Evolutionary conservation across 2,797 vertebrate species (phyloP), one percentile per base, ranked within the genome.

Genomic region (Poecile montanus): DNA sequence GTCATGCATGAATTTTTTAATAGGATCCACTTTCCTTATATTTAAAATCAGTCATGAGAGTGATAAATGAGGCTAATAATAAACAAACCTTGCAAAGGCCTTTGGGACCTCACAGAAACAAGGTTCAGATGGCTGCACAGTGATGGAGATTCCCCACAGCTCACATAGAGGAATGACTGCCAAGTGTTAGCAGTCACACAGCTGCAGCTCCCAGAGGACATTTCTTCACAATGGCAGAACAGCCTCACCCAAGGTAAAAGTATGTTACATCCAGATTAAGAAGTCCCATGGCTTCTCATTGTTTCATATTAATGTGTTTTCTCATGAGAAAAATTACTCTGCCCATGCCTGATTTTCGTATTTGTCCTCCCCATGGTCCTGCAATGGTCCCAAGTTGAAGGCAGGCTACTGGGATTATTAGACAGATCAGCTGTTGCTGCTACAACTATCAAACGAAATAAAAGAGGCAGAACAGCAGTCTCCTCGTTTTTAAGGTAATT

Each of bases 101-200:
- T 89, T 90, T 76, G 95, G 92, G 94, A 88, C 56, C 83, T 74
- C 58, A 25, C 42, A 82, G 84, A 82, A 89, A 34, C 11, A 48
- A 68, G 76, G 92, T 87, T 96, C 95, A 96, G 94, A 85, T 95
- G 91, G 85, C 76, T 94, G 81, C 83, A 68, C 63, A 34, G 81
- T 56, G 91, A 71, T 15, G 50, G 77, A 95, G 93, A 84, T 92
- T 85, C 68, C 89, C 91, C 71, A 81, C 51, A 83, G 92, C 71
- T 93, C 88, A 58, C 4, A 0, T 0, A 34, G 63, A 68, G 23
- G 42, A 87, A 63, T 4, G 79, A 32, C 50, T 91, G 94, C 88
- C 93, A 93, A 88, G 88, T 27, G 51, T 50, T 83, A 84, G 78
- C 88, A 93, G 72, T n/a, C 60, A 27, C 51, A 73, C 42, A 75